Conservation (phyloP, 2,888 invertebrate species). For the Clunio marinus region DNA sequence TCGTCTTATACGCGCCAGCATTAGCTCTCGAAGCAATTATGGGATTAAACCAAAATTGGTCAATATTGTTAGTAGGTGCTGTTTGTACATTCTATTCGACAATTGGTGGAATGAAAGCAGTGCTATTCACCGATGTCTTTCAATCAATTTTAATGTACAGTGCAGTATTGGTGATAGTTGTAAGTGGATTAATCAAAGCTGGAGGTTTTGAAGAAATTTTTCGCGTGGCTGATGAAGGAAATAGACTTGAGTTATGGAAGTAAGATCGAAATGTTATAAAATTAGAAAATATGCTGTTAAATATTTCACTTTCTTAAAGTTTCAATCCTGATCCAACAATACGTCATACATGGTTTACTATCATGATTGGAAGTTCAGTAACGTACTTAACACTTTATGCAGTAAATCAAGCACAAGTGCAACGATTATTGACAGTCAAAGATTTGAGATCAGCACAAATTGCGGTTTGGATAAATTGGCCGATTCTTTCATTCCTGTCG, state of each 20-base stretch:
- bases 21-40: constrained; percentile 83
- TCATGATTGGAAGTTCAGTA: constrained; percentile 73
- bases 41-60: constrained; percentile 66
- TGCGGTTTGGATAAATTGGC: constrained; percentile 77
- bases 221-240: constrained; percentile 63
- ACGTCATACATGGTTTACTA: constrained; percentile 78
- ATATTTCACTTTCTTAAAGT: constrained; percentile 52
- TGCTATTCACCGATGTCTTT: constrained; percentile 80
- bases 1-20: constrained; percentile 90
- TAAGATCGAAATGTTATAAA: constrained; percentile 46
- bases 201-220: constrained; percentile 70
- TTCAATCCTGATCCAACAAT: constrained; percentile 74
- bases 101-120: constrained; percentile 88
- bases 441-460: constrained; percentile 65
- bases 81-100: constrained; percentile 85
- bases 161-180: constrained; percentile 73
- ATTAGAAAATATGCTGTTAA: not conserved
- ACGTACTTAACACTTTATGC: constrained; percentile 79
- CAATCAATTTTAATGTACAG: constrained; percentile 81
- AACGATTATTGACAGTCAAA: constrained; percentile 66
- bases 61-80: constrained; percentile 56
- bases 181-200: constrained; percentile 64
- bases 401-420: constrained; percentile 82
- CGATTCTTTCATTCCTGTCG: constrained; percentile 69
- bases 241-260: constrained; percentile 67